Evolutionary conservation across 2,888 invertebrate species (phyloP), one percentile per base, ranked within the genome.

Genomic region (Scaptodrosophila latifasciaeformis): DNA sequence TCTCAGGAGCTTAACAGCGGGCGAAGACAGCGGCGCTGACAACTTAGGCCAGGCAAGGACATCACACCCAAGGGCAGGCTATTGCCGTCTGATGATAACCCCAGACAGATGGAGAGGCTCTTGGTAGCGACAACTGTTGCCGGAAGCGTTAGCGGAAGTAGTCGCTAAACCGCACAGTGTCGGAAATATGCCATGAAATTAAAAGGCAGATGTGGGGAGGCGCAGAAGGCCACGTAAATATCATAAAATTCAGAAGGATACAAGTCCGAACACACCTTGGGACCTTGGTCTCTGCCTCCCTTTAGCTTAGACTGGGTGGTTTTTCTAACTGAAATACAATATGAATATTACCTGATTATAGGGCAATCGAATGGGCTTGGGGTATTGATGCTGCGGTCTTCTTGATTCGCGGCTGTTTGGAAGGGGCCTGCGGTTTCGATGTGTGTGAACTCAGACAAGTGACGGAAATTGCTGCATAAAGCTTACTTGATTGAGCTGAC

Each of bases 401-500:
- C 70, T 65, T 59, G 65, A 55, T 49, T 43, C 18, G 48, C 35
- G 29, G 29, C 19, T 21, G n/a, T 17, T 27, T 12, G 48, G 4
- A 40, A n/a, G 6, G 47, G 17, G 13, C 12, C 29, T 21, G 45
- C 31, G 50, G 18, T 13, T 40, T n/a, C 43, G 46, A 34, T 56
- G 67, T 59, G 63, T 77, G 75, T 68, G 78, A 76, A 70, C 64
- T 53, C 66, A 61, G 65, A 76, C 82, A 80, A 81, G 81, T 82
- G 81, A 64, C 76, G 74, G 83, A 75, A 82, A 82, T 80, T 81
- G 75, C 70, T 70, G 82, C 76, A 81, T 80, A 82, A 81, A 70
- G 83, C 78, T 78, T 81, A 83, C 81, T 82, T 81, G 83, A 81
- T 81, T 81, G 81, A 80, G 82, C 82, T 81, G 81, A 82, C 82